Conservation (phyloP, 2,888 invertebrate species). For the Nephrotoma guestfalica region DNA sequence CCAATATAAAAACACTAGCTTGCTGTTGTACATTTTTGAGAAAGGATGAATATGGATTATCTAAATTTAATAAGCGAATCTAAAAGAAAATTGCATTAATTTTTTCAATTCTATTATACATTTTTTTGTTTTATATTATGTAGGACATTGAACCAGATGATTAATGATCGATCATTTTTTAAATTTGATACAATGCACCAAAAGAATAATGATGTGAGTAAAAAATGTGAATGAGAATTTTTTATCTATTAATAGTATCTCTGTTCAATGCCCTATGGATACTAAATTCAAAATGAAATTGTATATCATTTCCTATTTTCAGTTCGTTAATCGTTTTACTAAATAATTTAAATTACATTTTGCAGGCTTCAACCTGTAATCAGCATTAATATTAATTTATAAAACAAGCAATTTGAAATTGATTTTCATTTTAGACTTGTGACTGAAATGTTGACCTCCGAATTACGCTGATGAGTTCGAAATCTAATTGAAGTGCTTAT, state of each 20-base stretch:
- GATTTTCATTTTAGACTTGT: too few relatives aligned
- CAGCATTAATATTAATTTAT: too few relatives aligned
- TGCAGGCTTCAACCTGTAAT: background rate
- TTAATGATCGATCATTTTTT: background rate
- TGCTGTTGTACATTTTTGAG: constrained; percentile 36
- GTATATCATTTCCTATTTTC: background rate
- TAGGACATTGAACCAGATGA: background rate
- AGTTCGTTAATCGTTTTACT: background rate
- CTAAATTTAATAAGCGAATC: constrained; percentile 21
- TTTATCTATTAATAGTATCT: background rate
- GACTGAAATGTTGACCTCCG: too few relatives aligned
- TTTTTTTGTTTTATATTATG: background rate
- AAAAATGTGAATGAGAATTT: background rate
- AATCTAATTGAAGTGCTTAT: too few relatives aligned
- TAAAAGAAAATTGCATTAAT: constrained; percentile 1
- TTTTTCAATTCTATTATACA: background rate
- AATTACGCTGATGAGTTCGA: too few relatives aligned
- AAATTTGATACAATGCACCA: background rate
- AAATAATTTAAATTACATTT: background rate
- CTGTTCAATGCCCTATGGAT: background rate
- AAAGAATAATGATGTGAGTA: background rate
- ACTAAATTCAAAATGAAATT: background rate
- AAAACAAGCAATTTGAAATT: too few relatives aligned
- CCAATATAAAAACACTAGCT: constrained; percentile 44
- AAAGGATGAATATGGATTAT: constrained; percentile 35